A percentile compares a stretch with the other conserved stretches of the same genome.
These are phyloP conservation scores for Oncorhynchus mykiss DNA, from an alignment of 2,113 vertebrate species.

Conservation along the genomic window DNA sequence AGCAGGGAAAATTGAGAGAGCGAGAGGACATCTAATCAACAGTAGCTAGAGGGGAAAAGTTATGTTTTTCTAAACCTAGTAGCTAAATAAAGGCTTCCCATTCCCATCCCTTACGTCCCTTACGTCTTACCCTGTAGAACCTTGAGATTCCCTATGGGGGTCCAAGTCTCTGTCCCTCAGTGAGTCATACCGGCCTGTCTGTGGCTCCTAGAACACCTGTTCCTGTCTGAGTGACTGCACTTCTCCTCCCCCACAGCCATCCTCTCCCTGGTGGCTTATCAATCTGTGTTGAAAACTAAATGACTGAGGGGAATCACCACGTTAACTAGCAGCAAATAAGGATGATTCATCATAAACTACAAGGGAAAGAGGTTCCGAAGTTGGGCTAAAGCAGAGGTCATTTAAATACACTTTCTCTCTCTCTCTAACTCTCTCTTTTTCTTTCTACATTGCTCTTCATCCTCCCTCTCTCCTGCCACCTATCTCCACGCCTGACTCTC, in stretches of 20 bases:
- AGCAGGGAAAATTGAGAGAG: not conserved
- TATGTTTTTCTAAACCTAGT: not conserved
- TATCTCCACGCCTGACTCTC: not conserved
- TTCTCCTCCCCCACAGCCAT: constrained; percentile 19
- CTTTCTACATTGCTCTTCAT: not conserved
- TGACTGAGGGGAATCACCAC: not conserved
- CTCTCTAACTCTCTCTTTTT: not conserved
- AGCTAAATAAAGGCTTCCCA: not conserved
- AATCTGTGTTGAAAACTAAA: constrained; percentile 6
- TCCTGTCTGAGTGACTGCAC: constrained; percentile 2
- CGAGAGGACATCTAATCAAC: not conserved
- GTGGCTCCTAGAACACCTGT: not conserved
- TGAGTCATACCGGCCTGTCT: not conserved
- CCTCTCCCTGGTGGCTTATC: not conserved
- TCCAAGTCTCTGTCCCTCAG: too few species aligned
- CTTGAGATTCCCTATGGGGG: not conserved
- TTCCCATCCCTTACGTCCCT: not conserved
- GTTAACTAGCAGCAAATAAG: not conserved
- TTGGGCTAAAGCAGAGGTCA: not conserved
- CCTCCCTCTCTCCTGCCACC: not conserved
- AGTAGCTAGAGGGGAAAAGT: not conserved
- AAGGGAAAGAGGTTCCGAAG: not conserved
- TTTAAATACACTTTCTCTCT: not conserved
- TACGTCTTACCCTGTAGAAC: not conserved
- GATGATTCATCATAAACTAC: not conserved